Percentiles rank a stretch among this genome's conserved stretches.
Conservation (phyloP, 2,888 invertebrate genomes). For the Criorhina ranunculi region DNA sequence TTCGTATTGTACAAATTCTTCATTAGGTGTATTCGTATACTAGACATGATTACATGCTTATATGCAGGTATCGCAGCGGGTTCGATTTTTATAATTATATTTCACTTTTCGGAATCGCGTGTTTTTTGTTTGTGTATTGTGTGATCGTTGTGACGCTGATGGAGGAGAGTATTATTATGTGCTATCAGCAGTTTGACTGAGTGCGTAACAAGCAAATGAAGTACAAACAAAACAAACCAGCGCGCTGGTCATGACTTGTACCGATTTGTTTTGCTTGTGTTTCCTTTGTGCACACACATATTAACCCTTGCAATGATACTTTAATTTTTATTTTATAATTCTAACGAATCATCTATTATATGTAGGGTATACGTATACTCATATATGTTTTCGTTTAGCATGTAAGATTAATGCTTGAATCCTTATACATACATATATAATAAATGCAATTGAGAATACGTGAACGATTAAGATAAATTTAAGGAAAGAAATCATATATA, state of each 20-base stretch:
- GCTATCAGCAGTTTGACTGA: constrained; percentile 75
- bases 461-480: constrained; percentile 25
- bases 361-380: constrained; percentile 4
- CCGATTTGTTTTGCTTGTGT: constrained; percentile 58
- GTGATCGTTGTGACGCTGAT: constrained; percentile 36
- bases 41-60: constrained; percentile 27
- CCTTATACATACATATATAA: constrained; percentile 30
- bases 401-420: constrained; percentile 53
- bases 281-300: constrained; percentile 68
- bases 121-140: constrained; percentile 12
- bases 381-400: constrained; percentile 28
- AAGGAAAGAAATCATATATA: constrained; percentile 37
- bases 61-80: constrained; percentile 17
- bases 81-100: constrained; percentile 8
- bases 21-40: constrained; percentile 30
- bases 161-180: constrained; percentile 58
- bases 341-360: constrained; percentile 34
- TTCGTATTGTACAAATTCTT: constrained; percentile 52
- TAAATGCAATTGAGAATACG: constrained; percentile 58
- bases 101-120: constrained; percentile 27
- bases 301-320: constrained; percentile 71
- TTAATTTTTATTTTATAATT: constrained; percentile 36
- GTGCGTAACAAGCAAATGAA: constrained; percentile 69
- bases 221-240: constrained; percentile 51
- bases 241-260: background rate